Percentiles rank a stretch among this genome's conserved stretches.
Conservation (phyloP, 2,797 vertebrate species). For the Myripristis jacobus region DNA sequence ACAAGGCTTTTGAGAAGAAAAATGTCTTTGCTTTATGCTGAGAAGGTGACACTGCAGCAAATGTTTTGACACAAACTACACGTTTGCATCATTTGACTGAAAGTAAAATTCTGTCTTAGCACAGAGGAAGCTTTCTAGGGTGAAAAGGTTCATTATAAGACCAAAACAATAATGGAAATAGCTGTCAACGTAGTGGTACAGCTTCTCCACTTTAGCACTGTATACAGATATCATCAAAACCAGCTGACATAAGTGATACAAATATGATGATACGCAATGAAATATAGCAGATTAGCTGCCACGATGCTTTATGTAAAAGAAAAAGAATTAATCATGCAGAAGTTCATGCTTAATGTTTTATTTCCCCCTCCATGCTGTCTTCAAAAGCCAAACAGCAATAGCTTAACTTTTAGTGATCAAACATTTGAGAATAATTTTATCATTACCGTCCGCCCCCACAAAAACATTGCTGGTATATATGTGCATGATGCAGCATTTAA, state of each 20-base stretch:
- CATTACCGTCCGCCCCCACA: constrained; percentile 8
- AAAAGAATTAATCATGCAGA: too few species aligned
- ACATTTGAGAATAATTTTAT: constrained; percentile 33
- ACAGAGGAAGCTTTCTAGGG: background rate
- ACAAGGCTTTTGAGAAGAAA: background rate
- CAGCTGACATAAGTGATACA: constrained; percentile 24
- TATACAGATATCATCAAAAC: constrained; percentile 16
- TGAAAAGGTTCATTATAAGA: background rate
- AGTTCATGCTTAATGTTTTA: background rate
- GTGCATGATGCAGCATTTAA: too few species aligned
- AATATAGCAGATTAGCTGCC: constrained; percentile 42
- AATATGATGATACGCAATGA: constrained; percentile 28
- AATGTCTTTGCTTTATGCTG: background rate
- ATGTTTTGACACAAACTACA: constrained; percentile 14
- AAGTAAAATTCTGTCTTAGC: background rate
- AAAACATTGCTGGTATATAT: too few species aligned
- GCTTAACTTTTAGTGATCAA: background rate
- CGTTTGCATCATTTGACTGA: background rate
- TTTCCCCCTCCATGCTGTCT: constrained; percentile 2
- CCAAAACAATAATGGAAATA: background rate
- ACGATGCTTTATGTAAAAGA: constrained; percentile 26
- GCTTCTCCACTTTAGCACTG: background rate
- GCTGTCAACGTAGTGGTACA: background rate
- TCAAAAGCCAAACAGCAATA: too few species aligned
- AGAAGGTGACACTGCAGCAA: constrained; percentile 2